Evolutionary conservation across 2,888 invertebrate species (phyloP), one percentile per base, ranked within the genome.

Genomic region (Nymphalis urticae): DNA sequence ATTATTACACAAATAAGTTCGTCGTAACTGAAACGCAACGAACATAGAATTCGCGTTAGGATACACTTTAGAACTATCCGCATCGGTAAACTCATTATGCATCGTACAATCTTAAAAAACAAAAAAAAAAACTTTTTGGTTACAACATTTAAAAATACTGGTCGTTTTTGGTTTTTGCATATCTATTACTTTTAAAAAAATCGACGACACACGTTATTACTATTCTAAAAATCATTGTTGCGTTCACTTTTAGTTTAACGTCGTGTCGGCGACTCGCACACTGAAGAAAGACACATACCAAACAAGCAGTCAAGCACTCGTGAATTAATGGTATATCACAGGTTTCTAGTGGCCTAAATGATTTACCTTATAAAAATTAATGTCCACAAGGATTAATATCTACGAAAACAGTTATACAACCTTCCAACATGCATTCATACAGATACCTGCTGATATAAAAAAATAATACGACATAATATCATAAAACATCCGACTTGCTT

Each of bases 281-380:
- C 87, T 75, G 84, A 82, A 83, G 80, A 81, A 73, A 80, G 80
- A 85, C 85, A 85, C 80, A 85, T 70, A 69, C 64, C 88, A 87
- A 82, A 82, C 90, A 86, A 84, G 82, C 88, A 87, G 81, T 77
- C 87, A 83, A 83, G 79, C 90, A 88, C 86, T 81, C 88, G 85
- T 82, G 85, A 87, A 73, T 81, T 84, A 82, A 84, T 82, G 84
- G 85, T 84, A 89, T 92, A 92, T 92, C 92, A 92, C 92, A 92
- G 92, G 89, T 83, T 86, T 84, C 90, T 89, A 89, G 83, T 87
- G 84, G 87, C 84, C 87, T 89, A 89, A 84, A 85, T 87, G 89
- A 88, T 89, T 86, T 58, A 42, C 58, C 82, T 84, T 75, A 68
- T 66, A 67, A 68, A 73, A 73, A 73, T 51, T 56, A 56, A 73